Percentiles rank a stretch among this genome's conserved stretches.
Conservation (phyloP, 2,797 vertebrate genomes). For the Limosa lapponica region DNA sequence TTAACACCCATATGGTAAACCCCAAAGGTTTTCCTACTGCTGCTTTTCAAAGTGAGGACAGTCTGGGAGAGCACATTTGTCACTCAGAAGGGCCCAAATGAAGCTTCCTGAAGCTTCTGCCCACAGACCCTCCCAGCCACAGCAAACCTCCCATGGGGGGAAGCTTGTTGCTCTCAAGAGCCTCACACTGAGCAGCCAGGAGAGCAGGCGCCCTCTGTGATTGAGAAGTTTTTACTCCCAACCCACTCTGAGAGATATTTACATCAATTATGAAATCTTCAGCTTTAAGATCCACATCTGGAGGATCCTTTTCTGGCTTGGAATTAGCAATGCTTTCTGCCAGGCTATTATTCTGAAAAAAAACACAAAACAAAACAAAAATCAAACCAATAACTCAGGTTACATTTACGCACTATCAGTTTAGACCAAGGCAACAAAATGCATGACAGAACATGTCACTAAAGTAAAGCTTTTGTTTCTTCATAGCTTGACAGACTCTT, state of each 20-base stretch:
- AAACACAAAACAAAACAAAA: not conserved
- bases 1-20: fast-evolving
- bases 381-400: not conserved
- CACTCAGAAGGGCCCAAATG: not conserved
- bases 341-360: slow-evolving; percentile 66
- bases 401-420: not conserved
- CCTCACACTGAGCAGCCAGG: not conserved
- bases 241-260: slow-evolving; percentile 46
- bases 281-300: slow-evolving; percentile 73
- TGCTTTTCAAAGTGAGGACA: not conserved
- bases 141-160: not conserved
- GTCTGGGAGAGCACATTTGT: not conserved
- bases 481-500: not conserved
- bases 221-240: not conserved
- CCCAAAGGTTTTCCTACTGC: not conserved
- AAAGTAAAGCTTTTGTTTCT: not conserved
- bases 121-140: not conserved
- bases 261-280: slow-evolving; percentile 90
- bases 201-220: not conserved
- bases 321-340: slow-evolving; percentile 74
- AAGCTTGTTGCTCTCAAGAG: fast-evolving
- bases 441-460: fast-evolving
- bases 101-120: not conserved
- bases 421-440: not conserved
- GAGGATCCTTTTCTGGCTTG: slow-evolving; percentile 59